Evolutionary conservation across 2,888 invertebrate genomes (phyloP).

Genomic region (Coleophora deauratella): DNA sequence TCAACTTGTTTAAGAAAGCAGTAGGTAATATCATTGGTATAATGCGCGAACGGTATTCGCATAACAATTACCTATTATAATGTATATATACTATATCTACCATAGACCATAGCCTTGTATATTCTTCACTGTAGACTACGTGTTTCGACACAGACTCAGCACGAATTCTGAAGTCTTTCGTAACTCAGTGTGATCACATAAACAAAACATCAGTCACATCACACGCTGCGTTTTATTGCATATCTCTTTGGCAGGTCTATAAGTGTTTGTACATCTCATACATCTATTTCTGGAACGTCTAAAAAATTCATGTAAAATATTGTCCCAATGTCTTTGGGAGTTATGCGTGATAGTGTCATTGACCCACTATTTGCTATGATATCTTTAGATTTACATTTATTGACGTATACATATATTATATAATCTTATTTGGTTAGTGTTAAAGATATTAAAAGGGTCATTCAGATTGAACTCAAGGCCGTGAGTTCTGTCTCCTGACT

Average conservation of each 20-base stretch:
- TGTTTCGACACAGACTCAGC: constrained; percentile 33
- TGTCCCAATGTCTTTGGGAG: no score
- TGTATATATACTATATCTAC: no score
- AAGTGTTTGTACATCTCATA: constrained; percentile 35
- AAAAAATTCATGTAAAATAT: constrained; percentile 29
- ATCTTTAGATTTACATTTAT: constrained; percentile 24
- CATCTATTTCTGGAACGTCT: constrained; percentile 36
- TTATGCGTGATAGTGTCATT: constrained; percentile 36
- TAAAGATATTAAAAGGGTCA: constrained; percentile 11
- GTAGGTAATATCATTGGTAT: no score
- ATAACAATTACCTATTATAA: no score
- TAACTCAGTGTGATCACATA: constrained; percentile 40
- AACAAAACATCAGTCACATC: constrained; percentile 46
- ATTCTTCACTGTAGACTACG: constrained; percentile 20
- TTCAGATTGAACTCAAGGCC: constrained; percentile 16
- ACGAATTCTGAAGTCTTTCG: constrained; percentile 40
- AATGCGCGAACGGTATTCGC: no score
- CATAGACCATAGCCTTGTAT: no score
- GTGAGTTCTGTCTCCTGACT: constrained; percentile 8
- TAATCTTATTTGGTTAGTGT: background rate
- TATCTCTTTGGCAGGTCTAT: constrained; percentile 38
- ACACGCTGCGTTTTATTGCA: constrained; percentile 35
- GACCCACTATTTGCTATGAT: constrained; percentile 39
- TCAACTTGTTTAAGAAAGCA: no score
- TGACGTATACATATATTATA: constrained; percentile 22